phyloP scores from a whole-genome alignment of 92 coral and sea anemone genomes.

The Parazoanthus swiftii region DNA sequence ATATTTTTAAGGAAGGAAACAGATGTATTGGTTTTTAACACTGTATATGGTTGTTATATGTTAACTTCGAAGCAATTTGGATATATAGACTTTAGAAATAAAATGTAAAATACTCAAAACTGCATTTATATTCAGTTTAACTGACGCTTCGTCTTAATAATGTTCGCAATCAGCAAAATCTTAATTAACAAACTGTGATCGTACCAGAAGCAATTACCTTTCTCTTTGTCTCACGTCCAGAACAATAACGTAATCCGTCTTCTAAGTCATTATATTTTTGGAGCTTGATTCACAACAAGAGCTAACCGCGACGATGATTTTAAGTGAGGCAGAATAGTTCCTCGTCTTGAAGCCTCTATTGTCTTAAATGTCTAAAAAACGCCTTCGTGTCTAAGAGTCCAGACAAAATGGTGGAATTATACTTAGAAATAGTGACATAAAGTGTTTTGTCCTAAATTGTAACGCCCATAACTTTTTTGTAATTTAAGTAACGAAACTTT shows the following conservation, averaged over 20 bases:
- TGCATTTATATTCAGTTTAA: too few species aligned
- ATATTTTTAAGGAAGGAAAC: too few species aligned
- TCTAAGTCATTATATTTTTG: neutral
- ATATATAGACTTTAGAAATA: too few species aligned
- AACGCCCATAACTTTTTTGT: neutral
- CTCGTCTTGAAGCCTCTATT: neutral
- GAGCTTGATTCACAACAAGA: neutral
- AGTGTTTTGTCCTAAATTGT: neutral
- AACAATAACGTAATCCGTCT: neutral
- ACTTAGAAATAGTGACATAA: too few species aligned
- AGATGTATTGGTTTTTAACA: too few species aligned
- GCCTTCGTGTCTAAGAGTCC: neutral
- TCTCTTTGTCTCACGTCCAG: neutral
- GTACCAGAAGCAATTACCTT: neutral
- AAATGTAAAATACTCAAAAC: too few species aligned
- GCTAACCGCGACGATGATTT: neutral
- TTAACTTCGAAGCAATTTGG: too few species aligned
- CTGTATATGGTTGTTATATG: too few species aligned
- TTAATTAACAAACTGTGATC: neutral
- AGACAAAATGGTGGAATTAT: neutral
- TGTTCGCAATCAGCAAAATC: neutral
- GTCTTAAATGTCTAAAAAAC: neutral
- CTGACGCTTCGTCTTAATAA: neutral
- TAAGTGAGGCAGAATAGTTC: neutral
- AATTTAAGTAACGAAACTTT: neutral